phyloP scores from a whole-genome alignment of 2,797 vertebrate genomes.

The Enteromius trimaculatus region DNA sequence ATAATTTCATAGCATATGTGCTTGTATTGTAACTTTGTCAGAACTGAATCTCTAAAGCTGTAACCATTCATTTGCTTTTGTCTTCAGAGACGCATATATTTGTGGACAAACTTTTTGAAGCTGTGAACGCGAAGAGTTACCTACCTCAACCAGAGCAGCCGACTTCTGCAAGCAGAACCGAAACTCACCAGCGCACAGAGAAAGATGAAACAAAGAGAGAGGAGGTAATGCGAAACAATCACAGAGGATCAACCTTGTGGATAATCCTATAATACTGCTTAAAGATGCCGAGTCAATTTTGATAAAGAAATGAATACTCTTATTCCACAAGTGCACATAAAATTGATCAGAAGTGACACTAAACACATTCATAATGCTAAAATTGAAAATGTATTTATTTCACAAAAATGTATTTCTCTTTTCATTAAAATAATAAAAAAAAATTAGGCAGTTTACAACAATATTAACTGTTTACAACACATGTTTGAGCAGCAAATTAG shows the following conservation, averaged over 20 bases:
- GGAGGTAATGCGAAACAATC: constrained; percentile 78
- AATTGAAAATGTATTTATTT: not conserved
- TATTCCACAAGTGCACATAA: not conserved
- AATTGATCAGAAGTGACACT: not conserved
- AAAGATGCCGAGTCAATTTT: not conserved
- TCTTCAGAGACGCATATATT: constrained; percentile 92
- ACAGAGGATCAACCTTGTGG: not conserved
- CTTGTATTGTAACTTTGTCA: not conserved
- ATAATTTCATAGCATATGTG: not conserved
- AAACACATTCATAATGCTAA: not conserved
- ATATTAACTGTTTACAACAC: too few relatives aligned
- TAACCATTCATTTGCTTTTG: not conserved
- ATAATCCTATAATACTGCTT: not conserved
- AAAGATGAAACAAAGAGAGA: constrained; percentile 94
- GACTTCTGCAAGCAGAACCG: constrained; percentile 81
- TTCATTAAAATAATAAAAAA: not conserved
- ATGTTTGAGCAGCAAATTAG: not conserved
- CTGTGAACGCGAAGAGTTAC: constrained; percentile 93
- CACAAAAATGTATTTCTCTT: not conserved
- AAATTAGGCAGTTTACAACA: not conserved
- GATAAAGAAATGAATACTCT: not conserved
- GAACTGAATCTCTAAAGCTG: not conserved
- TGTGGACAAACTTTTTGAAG: constrained; percentile 98
- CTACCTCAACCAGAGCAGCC: constrained; percentile 89
- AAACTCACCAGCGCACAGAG: constrained; percentile 83